Evolutionary conservation across 37 sponge, comb jelly and placozoan genomes (phyloP).

Genomic region (Crambe crambe): DNA sequence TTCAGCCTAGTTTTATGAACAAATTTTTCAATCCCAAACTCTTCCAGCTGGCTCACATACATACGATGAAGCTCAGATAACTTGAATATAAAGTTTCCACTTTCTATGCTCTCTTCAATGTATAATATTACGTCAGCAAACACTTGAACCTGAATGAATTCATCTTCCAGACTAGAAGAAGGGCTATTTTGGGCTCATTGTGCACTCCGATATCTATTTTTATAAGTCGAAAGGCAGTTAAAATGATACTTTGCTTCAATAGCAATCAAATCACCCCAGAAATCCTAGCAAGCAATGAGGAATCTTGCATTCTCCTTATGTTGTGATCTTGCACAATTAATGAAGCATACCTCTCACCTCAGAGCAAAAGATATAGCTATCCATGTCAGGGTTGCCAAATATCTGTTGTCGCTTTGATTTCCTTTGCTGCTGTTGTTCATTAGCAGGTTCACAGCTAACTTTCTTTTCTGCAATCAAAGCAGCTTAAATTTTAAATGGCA

Average conservation of each 20-base stretch:
- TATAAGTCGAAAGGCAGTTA: neutral
- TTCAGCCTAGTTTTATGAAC: conserved; percentile 2
- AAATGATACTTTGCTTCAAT: too few species aligned
- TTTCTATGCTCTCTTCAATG: conserved; percentile 2
- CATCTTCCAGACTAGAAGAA: neutral
- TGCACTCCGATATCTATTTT: neutral
- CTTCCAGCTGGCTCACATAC: neutral
- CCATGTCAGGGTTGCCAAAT: neutral
- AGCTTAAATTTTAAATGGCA: neutral
- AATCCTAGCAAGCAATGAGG: too few species aligned
- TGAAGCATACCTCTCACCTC: neutral
- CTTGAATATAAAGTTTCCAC: neutral
- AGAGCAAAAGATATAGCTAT: neutral
- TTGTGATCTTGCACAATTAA: neutral
- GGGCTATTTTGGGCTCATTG: neutral
- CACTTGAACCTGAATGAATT: conserved; percentile 2
- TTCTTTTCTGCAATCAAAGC: neutral
- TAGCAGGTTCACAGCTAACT: neutral
- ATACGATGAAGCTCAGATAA: conserved; percentile 3
- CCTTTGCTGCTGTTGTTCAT: neutral
- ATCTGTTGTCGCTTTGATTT: neutral
- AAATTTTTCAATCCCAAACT: neutral
- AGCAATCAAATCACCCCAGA: neutral
- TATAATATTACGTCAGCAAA: neutral
- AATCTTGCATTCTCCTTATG: neutral